Evolutionary conservation across 2,888 invertebrate species (phyloP), one percentile per base, ranked within the genome.

Genomic region (Cerceris ruficornis): DNA sequence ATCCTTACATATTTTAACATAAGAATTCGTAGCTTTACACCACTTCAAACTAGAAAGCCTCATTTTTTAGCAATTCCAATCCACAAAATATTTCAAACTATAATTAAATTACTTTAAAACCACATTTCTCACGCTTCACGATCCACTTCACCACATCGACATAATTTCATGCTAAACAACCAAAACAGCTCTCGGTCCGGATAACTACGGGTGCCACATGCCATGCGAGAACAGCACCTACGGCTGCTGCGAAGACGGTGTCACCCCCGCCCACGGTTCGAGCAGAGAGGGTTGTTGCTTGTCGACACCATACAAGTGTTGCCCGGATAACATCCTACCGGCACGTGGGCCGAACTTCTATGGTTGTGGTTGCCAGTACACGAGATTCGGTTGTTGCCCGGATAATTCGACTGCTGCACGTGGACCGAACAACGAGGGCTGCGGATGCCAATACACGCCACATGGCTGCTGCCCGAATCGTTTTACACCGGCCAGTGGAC

Each of bases 401-500:
- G 97, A 98, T 93, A 96, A 96, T 75, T 92, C 93, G 52, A 97
- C 97, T 0, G 93, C 95, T 7, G 98, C 98, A 0, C 94, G 94
- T 80, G 99, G 99, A 42, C 94, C 95, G 7, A 93, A 95, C 84
- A 95, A 96, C 77, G 95, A 96, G 85, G 98, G 98, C 0, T 98
- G 98, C 87, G 96, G 96, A 28, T 98, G 98, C 89, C 94, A 96
- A 85, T 95, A 95, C 88, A 94, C 95, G 0, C 90, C 93, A 42
- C 93, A 95, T 87, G 98, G 98, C 7, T 98, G 98, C 89, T 98
- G 98, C 87, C 96, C 97, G 6, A 97, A 98, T 91, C 95, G 95
- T 90, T 94, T 95, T 89, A 95, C 97, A 13, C 94, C 95, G 64
- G 97, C 98, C 0, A 91, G 93, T 43, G 98, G 98, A 9, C 95